Base-by-base conservation (phyloP, 2,888 invertebrate species). In the Plebejus anna region DNA sequence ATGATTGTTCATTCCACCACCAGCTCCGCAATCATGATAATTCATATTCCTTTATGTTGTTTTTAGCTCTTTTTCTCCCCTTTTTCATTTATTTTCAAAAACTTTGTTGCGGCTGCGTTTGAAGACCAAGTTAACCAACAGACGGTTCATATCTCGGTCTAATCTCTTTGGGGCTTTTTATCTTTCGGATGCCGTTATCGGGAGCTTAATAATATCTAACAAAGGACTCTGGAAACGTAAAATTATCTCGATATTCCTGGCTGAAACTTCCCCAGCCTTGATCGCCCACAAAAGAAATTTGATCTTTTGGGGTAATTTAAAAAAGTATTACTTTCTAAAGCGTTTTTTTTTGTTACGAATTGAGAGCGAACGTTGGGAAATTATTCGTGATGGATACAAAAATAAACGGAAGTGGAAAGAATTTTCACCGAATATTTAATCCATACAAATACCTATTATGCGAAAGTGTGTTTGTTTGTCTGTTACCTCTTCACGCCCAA, bases 131-230 rank as follows among this genome's bases (percentile, higher is more conserved):
- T 9, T 61, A 22, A 11, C 59, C 22, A 28, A 28, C 28, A 61
- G 61, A 61, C 61, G 22, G 28, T 61, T 28, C 11, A 28, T 28
- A 61, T 61, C 61, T 28, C 28, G 11, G 22, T 11, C 28, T 22
- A 61, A 61, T 61, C 61, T 28, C 61, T 28, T 28, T 61, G 61
- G 61, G 77, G 70, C 77, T 78, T 79, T 79, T 78, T 79, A 77
- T 79, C 78, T 78, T 78, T 47, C 72, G 42, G 72, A 13, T 6
- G 55, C 32, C 51, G 73, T 32, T 73, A 55, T 73, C 55, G 4
- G 51, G 73, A 51, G 51, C 73, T 73, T 73, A 72, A 72, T 73
- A 73, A 73, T 51, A 32, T 66, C 51, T 28, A 72, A 73, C 73
- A 73, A 73, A 73, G 73, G 73, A 73, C 32, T 47, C 13, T 16